A percentile compares a stretch with the other conserved stretches of the same genome.
These are phyloP conservation scores for Oryzias dopingdopingensis DNA, from an alignment of 2,797 vertebrate genomes.

Conservation along the genomic window DNA sequence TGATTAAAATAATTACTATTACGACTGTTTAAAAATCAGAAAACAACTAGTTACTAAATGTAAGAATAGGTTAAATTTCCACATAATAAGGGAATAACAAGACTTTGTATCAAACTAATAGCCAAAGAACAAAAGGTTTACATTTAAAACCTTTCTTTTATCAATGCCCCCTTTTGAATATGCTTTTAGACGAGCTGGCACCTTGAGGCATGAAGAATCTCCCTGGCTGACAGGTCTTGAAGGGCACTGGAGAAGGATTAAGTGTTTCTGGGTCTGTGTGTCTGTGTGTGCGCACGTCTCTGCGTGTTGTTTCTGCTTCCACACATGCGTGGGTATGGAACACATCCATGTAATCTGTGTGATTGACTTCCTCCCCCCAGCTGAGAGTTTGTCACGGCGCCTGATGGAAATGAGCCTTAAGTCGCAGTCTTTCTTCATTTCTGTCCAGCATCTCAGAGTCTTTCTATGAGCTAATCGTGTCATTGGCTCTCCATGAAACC, in stretches of 20 bases:
- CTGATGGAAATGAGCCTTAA: conserved; percentile 49
- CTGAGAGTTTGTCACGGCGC: conserved; percentile 43
- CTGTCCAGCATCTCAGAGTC: conserved; percentile 14
- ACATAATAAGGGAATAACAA: too few relatives aligned
- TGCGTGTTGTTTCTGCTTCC: conserved; percentile 40
- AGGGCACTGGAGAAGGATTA: conserved; percentile 48
- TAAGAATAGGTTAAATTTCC: too few relatives aligned
- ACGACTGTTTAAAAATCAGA: too few relatives aligned
- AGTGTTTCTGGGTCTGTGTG: conserved; percentile 45
- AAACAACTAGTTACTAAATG: too few relatives aligned
- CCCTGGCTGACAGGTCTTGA: conserved; percentile 44
- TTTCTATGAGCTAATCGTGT: conserved; percentile 13
- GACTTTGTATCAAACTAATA: not conserved
- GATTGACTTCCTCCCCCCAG: conserved; percentile 64
- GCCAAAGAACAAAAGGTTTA: conserved; percentile 18
- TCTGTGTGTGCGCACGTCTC: conserved; percentile 34
- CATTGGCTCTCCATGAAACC: conserved; percentile 6
- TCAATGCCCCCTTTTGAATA: conserved; percentile 47
- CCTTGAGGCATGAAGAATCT: conserved; percentile 46
- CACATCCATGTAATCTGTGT: conserved; percentile 66
- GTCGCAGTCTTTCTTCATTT: conserved; percentile 35
- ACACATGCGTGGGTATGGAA: conserved; percentile 52
- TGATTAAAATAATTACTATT: too few relatives aligned
- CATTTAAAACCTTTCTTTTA: conserved; percentile 19
- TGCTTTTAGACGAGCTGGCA: conserved; percentile 43